phyloP scores from a whole-genome alignment of 2,888 invertebrate species.

The Frankliniella intonsa region DNA sequence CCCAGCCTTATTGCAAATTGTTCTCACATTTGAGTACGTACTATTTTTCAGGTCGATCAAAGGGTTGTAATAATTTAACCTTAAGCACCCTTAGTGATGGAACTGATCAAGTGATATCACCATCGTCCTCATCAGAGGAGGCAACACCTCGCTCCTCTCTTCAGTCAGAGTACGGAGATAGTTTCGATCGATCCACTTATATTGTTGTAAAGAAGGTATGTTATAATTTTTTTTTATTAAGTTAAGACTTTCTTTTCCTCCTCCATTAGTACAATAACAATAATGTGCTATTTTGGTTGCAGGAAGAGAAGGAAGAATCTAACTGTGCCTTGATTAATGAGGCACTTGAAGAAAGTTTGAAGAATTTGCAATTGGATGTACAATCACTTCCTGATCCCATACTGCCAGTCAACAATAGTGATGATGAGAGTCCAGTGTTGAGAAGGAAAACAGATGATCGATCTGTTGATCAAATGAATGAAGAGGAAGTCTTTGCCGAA shows the following conservation, averaged over 20 bases:
- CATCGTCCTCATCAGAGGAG: constrained; percentile 4
- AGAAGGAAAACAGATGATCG: constrained; percentile 54
- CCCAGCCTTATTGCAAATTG: not conserved
- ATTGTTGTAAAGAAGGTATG: constrained; percentile 10
- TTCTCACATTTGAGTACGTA: not conserved
- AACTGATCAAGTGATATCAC: not conserved
- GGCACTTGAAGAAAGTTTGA: constrained; percentile 11
- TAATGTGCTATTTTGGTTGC: not conserved
- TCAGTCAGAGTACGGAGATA: not conserved
- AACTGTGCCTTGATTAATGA: not conserved
- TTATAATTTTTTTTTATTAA: too few species aligned
- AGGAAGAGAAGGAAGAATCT: not conserved
- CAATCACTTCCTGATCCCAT: not conserved
- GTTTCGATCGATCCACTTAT: not conserved
- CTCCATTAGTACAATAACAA: too few species aligned
- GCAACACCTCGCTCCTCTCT: constrained; percentile 5
- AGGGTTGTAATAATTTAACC: not conserved
- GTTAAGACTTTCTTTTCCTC: too few species aligned
- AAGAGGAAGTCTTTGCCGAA: constrained; percentile 72
- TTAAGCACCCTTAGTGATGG: not conserved
- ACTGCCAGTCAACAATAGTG: constrained; percentile 19
- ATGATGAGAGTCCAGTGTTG: constrained; percentile 56
- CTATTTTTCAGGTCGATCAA: not conserved
- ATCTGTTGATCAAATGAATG: constrained; percentile 55
- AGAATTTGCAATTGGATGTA: not conserved